phyloP scores from a whole-genome alignment of 2,888 invertebrate species.

The Stenichneumon culpator region DNA sequence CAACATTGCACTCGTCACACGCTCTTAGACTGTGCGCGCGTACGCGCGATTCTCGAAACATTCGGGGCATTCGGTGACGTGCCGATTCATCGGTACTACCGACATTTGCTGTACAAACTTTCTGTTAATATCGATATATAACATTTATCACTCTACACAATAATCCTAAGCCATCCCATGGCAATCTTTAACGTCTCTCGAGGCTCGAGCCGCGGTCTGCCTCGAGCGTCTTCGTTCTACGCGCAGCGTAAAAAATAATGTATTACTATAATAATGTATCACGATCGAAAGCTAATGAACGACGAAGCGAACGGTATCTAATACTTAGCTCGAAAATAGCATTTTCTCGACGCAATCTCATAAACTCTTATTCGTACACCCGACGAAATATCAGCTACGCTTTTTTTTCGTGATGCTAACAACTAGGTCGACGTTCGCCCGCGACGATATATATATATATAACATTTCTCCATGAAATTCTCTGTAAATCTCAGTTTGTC shows the following conservation, averaged over 20 bases:
- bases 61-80: neutral
- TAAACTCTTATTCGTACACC: conserved; percentile 5
- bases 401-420: conserved; percentile 3
- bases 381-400: conserved; percentile 8
- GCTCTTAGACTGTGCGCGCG: neutral
- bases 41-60: conserved; percentile 8
- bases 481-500: neutral
- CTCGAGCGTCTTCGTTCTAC: neutral
- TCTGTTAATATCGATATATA: neutral
- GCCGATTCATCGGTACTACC: conserved; percentile 27
- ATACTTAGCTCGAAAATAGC: conserved; percentile 18
- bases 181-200: neutral
- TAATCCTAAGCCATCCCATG: conserved; percentile 4
- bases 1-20: conserved; percentile 31
- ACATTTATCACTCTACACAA: conserved; percentile 7
- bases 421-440: conserved; percentile 32
- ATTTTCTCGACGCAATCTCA: conserved; percentile 2
- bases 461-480: conserved; percentile 50
- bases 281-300: neutral
- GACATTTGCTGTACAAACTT: conserved; percentile 58
- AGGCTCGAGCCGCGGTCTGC: conserved; percentile 16
- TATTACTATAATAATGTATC: neutral
- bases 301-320: conserved; percentile 10
- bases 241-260: conserved; percentile 49
- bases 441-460: conserved; percentile 24